Evolutionary conservation across 2,797 vertebrate genomes (phyloP).

Genomic region (Notamacropus eugenii): DNA sequence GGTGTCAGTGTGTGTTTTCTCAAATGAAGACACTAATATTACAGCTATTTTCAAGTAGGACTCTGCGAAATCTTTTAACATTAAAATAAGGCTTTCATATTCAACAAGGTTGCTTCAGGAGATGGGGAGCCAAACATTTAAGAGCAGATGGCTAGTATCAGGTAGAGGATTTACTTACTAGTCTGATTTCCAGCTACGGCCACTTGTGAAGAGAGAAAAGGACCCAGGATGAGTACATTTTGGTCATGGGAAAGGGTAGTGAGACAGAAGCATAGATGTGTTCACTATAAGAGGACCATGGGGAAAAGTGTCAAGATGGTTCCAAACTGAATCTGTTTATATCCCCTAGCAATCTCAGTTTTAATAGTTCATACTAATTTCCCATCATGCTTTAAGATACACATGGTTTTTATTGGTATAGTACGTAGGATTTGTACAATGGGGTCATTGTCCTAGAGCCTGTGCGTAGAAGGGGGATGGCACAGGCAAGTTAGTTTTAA

Average conservation of each 20-base stretch:
- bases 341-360: neutral
- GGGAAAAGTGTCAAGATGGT: neutral
- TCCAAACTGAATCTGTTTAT: neutral
- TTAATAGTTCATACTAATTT: neutral
- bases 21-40: neutral
- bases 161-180: too few species aligned
- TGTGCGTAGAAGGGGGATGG: neutral
- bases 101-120: neutral
- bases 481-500: neutral
- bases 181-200: neutral
- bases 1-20: neutral
- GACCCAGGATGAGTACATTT: neutral
- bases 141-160: neutral
- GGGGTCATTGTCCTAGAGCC: neutral
- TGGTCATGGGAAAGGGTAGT: neutral
- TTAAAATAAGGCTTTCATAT: neutral
- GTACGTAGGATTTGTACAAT: neutral
- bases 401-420: neutral
- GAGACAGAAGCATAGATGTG: neutral
- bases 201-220: neutral
- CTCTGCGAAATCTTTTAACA: neutral
- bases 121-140: neutral
- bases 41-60: neutral
- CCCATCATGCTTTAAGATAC: neutral
- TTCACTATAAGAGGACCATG: neutral